phyloP scores from a whole-genome alignment of 35 echinoderm and acorn worm genomes.

The Stichopus chloronotus region DNA sequence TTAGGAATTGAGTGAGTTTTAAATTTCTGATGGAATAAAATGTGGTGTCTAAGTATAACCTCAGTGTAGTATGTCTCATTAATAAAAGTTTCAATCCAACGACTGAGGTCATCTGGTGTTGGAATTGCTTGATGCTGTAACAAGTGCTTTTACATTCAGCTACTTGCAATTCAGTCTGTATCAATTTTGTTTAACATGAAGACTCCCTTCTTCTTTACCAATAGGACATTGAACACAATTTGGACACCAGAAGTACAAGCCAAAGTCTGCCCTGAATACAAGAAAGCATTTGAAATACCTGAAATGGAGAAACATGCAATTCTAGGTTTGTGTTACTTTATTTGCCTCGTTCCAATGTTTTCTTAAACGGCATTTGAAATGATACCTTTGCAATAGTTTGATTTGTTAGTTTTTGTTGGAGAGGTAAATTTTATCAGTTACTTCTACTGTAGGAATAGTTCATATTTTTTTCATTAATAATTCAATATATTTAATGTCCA shows the following conservation, averaged over 20 bases:
- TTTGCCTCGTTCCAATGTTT: background rate
- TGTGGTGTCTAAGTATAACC: no score
- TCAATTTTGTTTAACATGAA: no score
- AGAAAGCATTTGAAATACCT: conserved; percentile 63
- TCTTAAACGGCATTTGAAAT: background rate
- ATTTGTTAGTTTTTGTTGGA: background rate
- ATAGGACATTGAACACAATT: conserved; percentile 63
- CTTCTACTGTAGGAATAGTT: background rate
- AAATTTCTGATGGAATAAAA: no score
- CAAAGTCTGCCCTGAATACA: conserved; percentile 54
- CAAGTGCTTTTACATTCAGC: no score
- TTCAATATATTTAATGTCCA: no score
- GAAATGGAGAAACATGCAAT: conserved; percentile 59
- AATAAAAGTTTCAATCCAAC: no score
- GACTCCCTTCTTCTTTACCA: background rate
- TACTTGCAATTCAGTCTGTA: no score
- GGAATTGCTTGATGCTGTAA: no score
- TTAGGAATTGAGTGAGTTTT: no score
- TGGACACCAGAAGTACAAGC: conserved; percentile 61
- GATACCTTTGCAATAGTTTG: background rate
- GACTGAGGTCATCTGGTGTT: no score
- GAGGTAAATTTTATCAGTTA: background rate
- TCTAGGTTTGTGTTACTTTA: conserved; percentile 37
- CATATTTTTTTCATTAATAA: no score
- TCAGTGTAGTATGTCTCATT: no score